Conservation (phyloP, 2,888 invertebrate species). For the Cantharis flavilabris region DNA sequence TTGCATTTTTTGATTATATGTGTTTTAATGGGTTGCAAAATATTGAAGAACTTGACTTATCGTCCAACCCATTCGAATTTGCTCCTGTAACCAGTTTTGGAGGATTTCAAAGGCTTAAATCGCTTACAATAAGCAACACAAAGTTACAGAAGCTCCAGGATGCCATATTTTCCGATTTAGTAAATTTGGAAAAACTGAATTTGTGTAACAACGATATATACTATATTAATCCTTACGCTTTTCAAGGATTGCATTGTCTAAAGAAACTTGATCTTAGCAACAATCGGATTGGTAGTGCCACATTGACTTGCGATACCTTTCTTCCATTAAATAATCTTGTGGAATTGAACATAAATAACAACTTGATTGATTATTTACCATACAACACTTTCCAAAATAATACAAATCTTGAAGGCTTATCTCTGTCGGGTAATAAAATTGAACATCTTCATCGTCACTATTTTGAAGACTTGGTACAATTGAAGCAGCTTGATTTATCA, state of each 20-base stretch:
- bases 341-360: neutral
- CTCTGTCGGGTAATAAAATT: neutral
- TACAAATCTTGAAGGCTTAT: neutral
- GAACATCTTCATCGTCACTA: neutral
- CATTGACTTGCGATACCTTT: neutral
- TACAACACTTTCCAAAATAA: neutral
- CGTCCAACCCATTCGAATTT: neutral
- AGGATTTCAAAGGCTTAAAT: neutral
- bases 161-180: neutral
- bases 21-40: neutral
- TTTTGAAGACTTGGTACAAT: neutral
- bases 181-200: neutral
- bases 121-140: neutral
- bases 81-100: neutral
- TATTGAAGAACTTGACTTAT: neutral
- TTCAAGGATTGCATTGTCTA: neutral
- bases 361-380: neutral
- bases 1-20: neutral
- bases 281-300: neutral
- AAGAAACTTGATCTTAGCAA: neutral
- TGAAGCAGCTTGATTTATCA: neutral
- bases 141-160: neutral
- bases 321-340: neutral
- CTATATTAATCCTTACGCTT: neutral
- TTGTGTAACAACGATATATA: neutral